Percentiles rank a stretch among this genome's conserved stretches.
phyloP scores from a whole-genome alignment of 2,113 vertebrate species.

The Phocoena phocoena region DNA sequence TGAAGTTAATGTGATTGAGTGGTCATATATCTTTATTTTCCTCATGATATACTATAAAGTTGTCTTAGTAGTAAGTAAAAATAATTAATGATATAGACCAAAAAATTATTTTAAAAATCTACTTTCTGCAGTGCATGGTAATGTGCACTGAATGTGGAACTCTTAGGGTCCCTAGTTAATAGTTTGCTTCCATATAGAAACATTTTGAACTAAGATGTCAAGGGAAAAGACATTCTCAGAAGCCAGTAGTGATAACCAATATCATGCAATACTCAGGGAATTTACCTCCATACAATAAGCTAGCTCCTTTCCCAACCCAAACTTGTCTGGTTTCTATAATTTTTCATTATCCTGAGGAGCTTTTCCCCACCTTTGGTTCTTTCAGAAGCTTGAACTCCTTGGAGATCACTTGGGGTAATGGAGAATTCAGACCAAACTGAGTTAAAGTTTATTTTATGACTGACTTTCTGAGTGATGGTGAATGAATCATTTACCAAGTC shows the following conservation, averaged over 20 bases:
- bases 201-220: not conserved
- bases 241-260: not conserved
- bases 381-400: not conserved
- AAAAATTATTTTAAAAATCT: not conserved
- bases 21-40: not conserved
- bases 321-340: not conserved
- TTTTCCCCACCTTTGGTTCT: not conserved
- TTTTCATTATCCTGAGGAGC: not conserved
- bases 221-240: not conserved
- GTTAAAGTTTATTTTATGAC: not conserved
- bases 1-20: not conserved
- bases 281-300: not conserved
- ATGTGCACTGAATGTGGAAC: not conserved
- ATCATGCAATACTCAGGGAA: not conserved
- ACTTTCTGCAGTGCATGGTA: not conserved
- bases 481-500: not conserved
- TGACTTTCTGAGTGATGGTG: not conserved
- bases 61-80: not conserved
- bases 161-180: not conserved
- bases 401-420: not conserved
- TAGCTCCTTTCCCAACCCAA: not conserved
- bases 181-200: not conserved
- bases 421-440: not conserved
- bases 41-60: not conserved
- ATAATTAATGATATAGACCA: not conserved